These are phyloP conservation scores for Helobdella robusta DNA, from an alignment of 2,888 invertebrate species.

Conservation along the genomic window DNA sequence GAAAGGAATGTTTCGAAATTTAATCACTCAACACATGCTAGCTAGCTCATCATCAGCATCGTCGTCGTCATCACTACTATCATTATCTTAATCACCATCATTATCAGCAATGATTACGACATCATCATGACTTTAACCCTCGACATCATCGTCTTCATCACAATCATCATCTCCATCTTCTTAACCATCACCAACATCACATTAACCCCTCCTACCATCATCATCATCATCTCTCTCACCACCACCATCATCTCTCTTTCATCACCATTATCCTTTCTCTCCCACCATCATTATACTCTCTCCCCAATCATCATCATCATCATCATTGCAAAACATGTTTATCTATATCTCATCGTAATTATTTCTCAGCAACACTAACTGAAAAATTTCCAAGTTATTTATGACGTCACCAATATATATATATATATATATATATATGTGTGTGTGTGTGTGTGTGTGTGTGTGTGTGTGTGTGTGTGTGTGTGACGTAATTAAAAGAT, in stretches of 20 bases:
- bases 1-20: too few relatives aligned
- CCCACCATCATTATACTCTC: too few relatives aligned
- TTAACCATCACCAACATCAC: slow-evolving; percentile 16
- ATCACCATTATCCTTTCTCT: too few relatives aligned
- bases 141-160: slow-evolving; percentile 28
- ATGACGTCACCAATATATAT: too few relatives aligned
- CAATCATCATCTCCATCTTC: slow-evolving; percentile 28
- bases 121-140: slow-evolving; percentile 26
- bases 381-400: too few relatives aligned
- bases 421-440: too few relatives aligned
- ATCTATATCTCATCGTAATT: neutral
- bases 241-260: neutral
- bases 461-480: too few relatives aligned
- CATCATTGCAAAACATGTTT: neutral
- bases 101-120: slow-evolving; percentile 24
- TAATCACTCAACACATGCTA: too few relatives aligned
- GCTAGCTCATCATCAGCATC: slow-evolving; percentile 26
- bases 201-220: neutral
- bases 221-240: slow-evolving; percentile 14
- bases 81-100: slow-evolving; percentile 27
- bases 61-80: slow-evolving; percentile 18
- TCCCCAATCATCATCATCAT: slow-evolving; percentile 20
- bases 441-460: too few relatives aligned
- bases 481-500: too few relatives aligned
- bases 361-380: too few relatives aligned